Base-by-base conservation (phyloP, 2,797 vertebrate species). In the Streptopelia turtur region DNA sequence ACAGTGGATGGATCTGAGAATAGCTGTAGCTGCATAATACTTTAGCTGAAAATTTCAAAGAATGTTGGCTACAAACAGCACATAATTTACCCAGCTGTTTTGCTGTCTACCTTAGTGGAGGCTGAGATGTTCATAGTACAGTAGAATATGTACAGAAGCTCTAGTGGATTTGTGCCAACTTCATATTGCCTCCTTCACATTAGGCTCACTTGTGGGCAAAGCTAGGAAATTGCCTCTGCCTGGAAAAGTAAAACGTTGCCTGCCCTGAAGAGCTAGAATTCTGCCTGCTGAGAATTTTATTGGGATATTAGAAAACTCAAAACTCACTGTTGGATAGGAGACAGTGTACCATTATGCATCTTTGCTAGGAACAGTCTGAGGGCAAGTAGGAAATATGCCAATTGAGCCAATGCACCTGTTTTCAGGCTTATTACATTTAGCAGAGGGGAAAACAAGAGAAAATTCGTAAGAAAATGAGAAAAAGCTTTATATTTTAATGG, bases 401-500 rank as follows among this genome's bases (percentile, higher is more conserved):
- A 4, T 22, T 3, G 63, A 94, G 75, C 30, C 89, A 92, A 77
- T 49, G 71, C 85, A 96, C 94, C 89, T 95, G 91, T 78, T 96
- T 63, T 69, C 59, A 70, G 50, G 57, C 87, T 94, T 87, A 96
- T 95, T 92, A 91, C 72, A 30, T 70, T 69, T 72, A 94, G 70
- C 56, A 77, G 63, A 74, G 81, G 82, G 85, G 80, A 84, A 93
- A 91, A 86, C 91, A 80, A 61, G 50, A 96, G 24, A 92, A 60
- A 72, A 55, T 35, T 68, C 61, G 83, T 63, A 91, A 89, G 78
- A 79, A 95, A 96, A 75, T 24, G 89, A 94, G 69, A 16, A 65
- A 4, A 52, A 93, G 7, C 33, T 96, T 92, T 94, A 20, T 41
- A 80, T 92, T 93, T 95, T 92, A 96, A 92, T 65, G 35, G 59